Evolutionary conservation across 2,888 invertebrate genomes (phyloP), one percentile per base, ranked within the genome.

Genomic region (Unio pictorum): DNA sequence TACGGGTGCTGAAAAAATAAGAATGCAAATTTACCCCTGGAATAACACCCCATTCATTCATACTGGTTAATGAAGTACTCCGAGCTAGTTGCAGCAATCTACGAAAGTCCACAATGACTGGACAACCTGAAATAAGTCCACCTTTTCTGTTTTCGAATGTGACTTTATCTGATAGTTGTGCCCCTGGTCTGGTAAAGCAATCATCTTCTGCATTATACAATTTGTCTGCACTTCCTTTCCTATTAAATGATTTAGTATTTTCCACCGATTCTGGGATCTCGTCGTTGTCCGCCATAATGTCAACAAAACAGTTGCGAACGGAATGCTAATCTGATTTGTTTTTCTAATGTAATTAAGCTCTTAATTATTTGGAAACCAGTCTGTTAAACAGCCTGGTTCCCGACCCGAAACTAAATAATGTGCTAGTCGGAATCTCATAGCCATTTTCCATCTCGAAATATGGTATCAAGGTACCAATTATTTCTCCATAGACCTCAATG

Each of bases 91-190:
- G 84, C 57, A 87, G 26, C 45, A 87, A 73, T 67, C 87, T 74
- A 54, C 82, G 75, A 67, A 87, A 83, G 73, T 87, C 86, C 5
- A 87, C 83, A n/a, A 87, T 77, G n/a, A 87, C 79, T 34, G 87
- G 86, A 60, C 79, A 83, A 11, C 79, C 84, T 28, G 73, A 75
- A 8, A 85, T 78, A 8, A 64, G 67, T 55, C 82, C 69, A 18
- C 85, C 85, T 54, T 75, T 76, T 69, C 77, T 81, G 66, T 81
- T 83, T 55, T 72, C 79, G 67, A 86, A 86, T 57, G 75, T 71
- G 68, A 77, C 75, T 67, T 80, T 84, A 58, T 81, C 81, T 20
- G 81, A 78, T 26, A 86, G 68, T 61, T 85, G 84, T n/a, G 84
- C 82, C 3, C 86, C 85, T 23, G 83, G 82, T 66, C 80, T 74